Conservation (phyloP, 2,888 invertebrate species). For the Drosophila fulvimacula region DNA sequence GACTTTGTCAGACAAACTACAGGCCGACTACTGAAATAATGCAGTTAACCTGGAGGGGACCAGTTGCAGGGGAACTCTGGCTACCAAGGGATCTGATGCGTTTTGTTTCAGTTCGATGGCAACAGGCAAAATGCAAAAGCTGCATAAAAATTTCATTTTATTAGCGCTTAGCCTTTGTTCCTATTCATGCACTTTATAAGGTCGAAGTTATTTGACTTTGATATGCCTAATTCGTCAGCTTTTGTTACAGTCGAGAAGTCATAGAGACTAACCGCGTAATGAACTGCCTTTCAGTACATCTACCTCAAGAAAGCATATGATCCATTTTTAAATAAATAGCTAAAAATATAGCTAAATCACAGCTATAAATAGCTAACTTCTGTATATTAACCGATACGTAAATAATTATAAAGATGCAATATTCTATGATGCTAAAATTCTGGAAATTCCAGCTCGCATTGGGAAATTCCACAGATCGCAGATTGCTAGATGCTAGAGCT, state of each 20-base stretch:
- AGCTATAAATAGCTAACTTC: no score
- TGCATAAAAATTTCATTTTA: conserved; percentile 8
- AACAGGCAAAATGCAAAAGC: not conserved
- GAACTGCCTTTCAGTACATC: not conserved
- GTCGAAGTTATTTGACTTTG: conserved; percentile 1
- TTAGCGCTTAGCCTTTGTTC: conserved; percentile 5
- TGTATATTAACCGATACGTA: no score
- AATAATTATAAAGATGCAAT: no score
- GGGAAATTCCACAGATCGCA: not conserved
- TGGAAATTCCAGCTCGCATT: not conserved
- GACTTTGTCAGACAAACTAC: conserved; percentile 7
- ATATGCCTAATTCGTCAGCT: not conserved
- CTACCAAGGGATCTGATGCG: conserved; percentile 24
- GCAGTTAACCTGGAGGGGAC: conserved; percentile 2
- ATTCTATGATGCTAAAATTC: not conserved
- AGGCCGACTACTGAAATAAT: conserved; percentile 7
- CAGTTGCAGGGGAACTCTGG: not conserved
- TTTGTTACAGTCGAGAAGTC: not conserved
- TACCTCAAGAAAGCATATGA: no score
- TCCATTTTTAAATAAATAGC: no score
- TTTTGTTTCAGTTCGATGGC: conserved; percentile 46
- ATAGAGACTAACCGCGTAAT: no score
- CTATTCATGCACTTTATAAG: not conserved
- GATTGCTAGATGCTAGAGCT: not conserved
- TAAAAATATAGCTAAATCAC: no score